These are phyloP conservation scores for Rhamnusium bicolor DNA, from an alignment of 2,888 invertebrate genomes.

Conservation along the genomic window DNA sequence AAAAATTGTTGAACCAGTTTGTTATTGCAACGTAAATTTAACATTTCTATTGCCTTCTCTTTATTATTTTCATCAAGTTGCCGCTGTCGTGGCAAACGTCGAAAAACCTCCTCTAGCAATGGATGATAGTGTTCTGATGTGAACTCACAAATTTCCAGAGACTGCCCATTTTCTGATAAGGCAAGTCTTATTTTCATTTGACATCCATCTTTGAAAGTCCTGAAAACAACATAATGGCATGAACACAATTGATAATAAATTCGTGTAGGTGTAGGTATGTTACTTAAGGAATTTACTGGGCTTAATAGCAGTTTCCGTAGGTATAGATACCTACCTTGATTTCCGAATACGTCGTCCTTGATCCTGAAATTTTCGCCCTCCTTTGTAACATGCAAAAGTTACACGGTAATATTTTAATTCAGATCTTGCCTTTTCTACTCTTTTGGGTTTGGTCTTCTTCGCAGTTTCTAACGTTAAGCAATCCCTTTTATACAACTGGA, in stretches of 20 bases:
- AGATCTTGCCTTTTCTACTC: no score
- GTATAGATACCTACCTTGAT: no score
- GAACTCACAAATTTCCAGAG: not conserved
- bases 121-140: not conserved
- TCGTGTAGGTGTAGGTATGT: no score
- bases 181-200: slow-evolving; percentile 2
- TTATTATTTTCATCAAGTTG: not conserved
- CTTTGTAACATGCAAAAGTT: no score
- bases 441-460: no score
- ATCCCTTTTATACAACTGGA: no score
- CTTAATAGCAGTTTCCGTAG: no score
- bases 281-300: no score
- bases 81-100: not conserved
- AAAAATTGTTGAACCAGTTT: not conserved
- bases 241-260: not conserved
- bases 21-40: not conserved
- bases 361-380: no score
- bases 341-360: no score
- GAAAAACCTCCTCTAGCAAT: not conserved
- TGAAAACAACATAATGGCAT: not conserved
- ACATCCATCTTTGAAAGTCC: slow-evolving; percentile 5
- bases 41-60: not conserved
- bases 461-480: no score
- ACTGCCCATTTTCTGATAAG: slow-evolving; percentile 3
- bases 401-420: no score